Base-by-base conservation (phyloP, 2,797 vertebrate genomes). In the Anomalospiza imberbis region DNA sequence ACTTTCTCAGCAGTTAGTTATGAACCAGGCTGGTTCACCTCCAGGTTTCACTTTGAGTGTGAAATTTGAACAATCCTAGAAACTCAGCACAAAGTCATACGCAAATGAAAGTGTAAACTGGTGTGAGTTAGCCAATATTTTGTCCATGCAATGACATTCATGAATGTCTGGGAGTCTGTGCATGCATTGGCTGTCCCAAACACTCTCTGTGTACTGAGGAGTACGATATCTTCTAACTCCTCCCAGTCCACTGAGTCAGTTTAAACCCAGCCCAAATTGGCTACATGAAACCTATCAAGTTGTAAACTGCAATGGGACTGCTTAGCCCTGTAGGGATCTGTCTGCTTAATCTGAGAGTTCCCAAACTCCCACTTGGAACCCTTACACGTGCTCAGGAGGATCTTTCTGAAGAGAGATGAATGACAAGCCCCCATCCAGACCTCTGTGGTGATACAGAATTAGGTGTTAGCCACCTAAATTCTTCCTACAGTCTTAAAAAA, bases 41-140 rank as follows among this genome's bases (percentile, higher is more conserved):
- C 40, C 36, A 15, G 40, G 54, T 95, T 95, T 91, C 54, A 53
- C 29, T 80, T 81, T 86, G 68, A 91, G 29, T 55, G 28, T 77
- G 61, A 85, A 88, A 47, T 78, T 53, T 9, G 15, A 83, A 48
- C 47, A 80, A 22, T 88, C 62, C 40, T 62, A 62, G 55, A 75
- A 70, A 78, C 55, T 65, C 54, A 60, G 38, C 47, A 63, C 31
- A 55, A 55, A 70, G 20, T 73, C n/a, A 32, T 0, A 0, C n/a
- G 32, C 6, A 93, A 89, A 42, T 28, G 28, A 34, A 88, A 81
- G n/a, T 36, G 47, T 62, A 55, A 73, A 65, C 32, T 28, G 4
- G 10, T 55, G 44, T 25, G 36, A 62, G 22, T 62, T 92, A 77
- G 51, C 29, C 17, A 7, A 1, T 38, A 31, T 57, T 83, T 79